These are phyloP conservation scores for Apus apus DNA, from an alignment of 2,113 vertebrate genomes.

Conservation along the genomic window DNA sequence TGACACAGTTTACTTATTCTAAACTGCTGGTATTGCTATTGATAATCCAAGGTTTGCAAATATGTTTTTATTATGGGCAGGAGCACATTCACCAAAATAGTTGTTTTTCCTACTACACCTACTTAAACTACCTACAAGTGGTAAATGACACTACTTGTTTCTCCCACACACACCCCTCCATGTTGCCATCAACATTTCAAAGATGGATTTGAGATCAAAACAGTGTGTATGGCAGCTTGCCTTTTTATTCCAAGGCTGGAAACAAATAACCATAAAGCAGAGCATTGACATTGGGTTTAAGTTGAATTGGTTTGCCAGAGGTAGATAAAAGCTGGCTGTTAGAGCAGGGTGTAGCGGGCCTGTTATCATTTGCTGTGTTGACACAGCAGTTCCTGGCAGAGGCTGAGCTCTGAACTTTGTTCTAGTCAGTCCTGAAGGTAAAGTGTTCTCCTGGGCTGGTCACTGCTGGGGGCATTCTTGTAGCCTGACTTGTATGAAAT, in stretches of 20 bases:
- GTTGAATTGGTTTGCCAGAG: neutral
- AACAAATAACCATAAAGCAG: neutral
- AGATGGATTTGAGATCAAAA: neutral
- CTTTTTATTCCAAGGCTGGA: neutral
- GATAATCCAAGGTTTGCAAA: neutral
- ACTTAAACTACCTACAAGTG: neutral
- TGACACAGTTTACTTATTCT: neutral
- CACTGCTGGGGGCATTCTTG: neutral
- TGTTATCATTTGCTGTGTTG: neutral
- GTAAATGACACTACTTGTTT: neutral
- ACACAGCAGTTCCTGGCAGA: neutral
- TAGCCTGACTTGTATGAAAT: neutral
- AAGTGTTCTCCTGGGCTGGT: neutral
- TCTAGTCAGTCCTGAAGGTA: neutral
- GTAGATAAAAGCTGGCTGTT: neutral
- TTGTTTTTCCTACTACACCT: neutral
- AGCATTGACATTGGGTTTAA: neutral
- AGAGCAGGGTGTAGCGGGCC: neutral
- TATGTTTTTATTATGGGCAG: neutral
- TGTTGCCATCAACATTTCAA: neutral
- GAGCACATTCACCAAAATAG: neutral
- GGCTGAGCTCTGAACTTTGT: neutral
- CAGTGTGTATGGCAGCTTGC: neutral
- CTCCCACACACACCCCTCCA: neutral
- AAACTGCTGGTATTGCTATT: neutral